Conservation (phyloP, 2,113 vertebrate species). For the Alligator mississippiensis region DNA sequence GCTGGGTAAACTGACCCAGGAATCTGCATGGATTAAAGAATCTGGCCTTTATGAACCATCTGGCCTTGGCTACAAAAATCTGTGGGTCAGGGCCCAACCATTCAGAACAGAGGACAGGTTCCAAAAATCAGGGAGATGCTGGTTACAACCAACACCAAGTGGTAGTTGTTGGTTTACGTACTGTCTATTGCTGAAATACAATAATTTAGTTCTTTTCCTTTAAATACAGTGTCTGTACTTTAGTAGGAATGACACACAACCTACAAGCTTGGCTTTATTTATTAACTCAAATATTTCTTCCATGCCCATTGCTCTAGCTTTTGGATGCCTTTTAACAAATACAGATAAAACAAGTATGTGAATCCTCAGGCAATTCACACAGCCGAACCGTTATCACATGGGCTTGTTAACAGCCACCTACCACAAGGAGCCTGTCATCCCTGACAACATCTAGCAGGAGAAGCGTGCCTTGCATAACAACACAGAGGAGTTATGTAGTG, state of each 20-base stretch:
- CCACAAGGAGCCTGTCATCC: neutral
- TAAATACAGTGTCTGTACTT: neutral
- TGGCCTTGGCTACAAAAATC: neutral
- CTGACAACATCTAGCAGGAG: slow-evolving; percentile 4
- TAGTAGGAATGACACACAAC: neutral
- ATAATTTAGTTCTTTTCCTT: neutral
- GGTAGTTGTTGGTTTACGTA: neutral
- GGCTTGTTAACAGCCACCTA: neutral
- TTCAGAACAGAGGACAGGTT: neutral
- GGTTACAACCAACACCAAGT: neutral
- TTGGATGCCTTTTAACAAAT: neutral
- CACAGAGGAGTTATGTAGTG: neutral
- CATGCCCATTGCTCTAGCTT: neutral
- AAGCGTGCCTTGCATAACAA: neutral
- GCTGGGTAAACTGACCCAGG: neutral
- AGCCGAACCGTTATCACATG: neutral
- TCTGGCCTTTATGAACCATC: neutral
- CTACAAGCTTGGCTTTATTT: neutral
- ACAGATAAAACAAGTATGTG: slow-evolving; percentile 15
- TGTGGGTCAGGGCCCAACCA: neutral
- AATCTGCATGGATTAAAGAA: neutral
- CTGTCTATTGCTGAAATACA: neutral
- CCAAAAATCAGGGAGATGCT: neutral
- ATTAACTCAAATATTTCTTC: neutral
- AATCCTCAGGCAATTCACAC: slow-evolving; percentile 44